Conservation (phyloP, 2,113 vertebrate species). For the Pseudorhombus dupliciocellatus region DNA sequence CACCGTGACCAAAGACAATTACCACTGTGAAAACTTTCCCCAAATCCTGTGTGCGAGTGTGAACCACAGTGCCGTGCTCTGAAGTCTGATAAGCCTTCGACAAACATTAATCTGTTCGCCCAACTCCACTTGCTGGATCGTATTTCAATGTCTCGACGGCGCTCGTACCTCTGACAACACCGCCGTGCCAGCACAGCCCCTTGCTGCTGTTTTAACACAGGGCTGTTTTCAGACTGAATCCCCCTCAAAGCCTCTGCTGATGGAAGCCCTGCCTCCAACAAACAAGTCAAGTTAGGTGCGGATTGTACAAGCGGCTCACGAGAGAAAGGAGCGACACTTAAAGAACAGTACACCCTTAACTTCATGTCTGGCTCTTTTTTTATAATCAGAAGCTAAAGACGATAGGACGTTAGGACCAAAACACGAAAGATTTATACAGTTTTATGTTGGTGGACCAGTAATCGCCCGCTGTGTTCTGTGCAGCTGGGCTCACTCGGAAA, state of each 20-base stretch:
- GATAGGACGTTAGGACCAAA: neutral
- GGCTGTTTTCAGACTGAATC: slow-evolving; percentile 5
- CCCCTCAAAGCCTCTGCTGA: neutral
- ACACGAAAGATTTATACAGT: neutral
- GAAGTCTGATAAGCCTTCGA: neutral
- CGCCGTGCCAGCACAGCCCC: neutral
- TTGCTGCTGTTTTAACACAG: neutral
- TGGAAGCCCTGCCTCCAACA: slow-evolving; percentile 5
- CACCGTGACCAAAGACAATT: neutral
- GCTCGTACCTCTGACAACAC: neutral
- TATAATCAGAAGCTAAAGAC: neutral
- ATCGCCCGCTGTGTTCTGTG: too few species aligned
- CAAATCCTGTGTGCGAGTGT: neutral
- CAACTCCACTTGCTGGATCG: neutral
- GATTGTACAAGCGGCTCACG: neutral
- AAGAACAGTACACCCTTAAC: neutral
- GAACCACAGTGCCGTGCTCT: neutral
- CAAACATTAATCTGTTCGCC: neutral
- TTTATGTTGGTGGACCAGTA: too few species aligned
- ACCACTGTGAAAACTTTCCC: neutral
- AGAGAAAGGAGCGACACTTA: neutral
- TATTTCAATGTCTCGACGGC: neutral
- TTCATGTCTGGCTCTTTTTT: neutral
- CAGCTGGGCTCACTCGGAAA: too few species aligned
- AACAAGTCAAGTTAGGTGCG: neutral